phyloP scores from a whole-genome alignment of 2,888 invertebrate species.

The Hypena proboscidalis region DNA sequence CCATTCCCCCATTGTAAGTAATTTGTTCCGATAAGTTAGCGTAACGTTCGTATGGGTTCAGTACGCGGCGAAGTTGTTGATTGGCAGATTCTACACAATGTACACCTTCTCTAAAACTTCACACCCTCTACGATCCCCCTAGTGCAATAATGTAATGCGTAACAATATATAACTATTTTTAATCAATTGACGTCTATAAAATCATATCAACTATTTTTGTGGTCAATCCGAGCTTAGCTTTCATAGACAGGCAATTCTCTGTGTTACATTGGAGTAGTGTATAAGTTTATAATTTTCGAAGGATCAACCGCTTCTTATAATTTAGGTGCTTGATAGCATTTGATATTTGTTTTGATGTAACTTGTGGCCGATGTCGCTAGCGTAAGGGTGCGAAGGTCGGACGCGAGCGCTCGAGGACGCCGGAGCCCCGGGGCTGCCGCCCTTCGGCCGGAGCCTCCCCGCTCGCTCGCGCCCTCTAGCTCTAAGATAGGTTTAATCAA shows the following conservation, averaged over 20 bases:
- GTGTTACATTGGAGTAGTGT: conserved; percentile 40
- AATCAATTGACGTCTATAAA: conserved; percentile 32
- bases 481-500: conserved; percentile 78
- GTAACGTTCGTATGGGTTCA: conserved; percentile 51
- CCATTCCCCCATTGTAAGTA: conserved; percentile 38
- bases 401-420: conserved; percentile 59
- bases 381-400: conserved; percentile 66
- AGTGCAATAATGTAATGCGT: conserved; percentile 36
- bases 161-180: conserved; percentile 22
- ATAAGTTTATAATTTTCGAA: conserved; percentile 42
- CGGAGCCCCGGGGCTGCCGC: conserved; percentile 21
- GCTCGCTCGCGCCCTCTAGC: conserved; percentile 60
- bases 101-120: conserved; percentile 12
- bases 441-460: conserved; percentile 45
- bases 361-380: conserved; percentile 77
- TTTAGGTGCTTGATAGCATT: conserved; percentile 70
- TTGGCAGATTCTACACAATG: conserved; percentile 12
- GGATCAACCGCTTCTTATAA: conserved; percentile 54
- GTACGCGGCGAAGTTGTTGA: conserved; percentile 30
- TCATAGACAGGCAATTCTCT: conserved; percentile 37
- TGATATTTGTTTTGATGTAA: conserved; percentile 54
- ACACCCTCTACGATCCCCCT: conserved; percentile 22
- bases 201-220: conserved; percentile 44
- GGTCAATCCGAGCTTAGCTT: conserved; percentile 46
- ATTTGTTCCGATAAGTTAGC: conserved; percentile 47